Evolutionary conservation across 2,113 vertebrate genomes (phyloP), one percentile per base, ranked within the genome.

Genomic region (Tragelaphus buxtoni): DNA sequence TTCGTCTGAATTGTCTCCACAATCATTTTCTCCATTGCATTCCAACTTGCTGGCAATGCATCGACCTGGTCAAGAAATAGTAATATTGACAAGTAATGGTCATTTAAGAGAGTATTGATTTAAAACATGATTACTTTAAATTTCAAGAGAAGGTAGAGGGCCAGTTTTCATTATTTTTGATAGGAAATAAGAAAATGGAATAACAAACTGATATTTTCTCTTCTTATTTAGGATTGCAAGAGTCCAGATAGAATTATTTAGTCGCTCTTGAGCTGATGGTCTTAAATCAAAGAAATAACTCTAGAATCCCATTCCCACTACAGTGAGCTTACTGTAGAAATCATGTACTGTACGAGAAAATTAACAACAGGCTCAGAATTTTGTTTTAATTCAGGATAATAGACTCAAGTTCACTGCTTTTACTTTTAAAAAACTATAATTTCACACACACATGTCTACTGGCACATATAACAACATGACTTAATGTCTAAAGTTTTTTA

Each of bases 21-120:
- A 99, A 98, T 99, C 99, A 51, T 99, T 99, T 98, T 99, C 99
- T 39, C 97, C 98, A 98, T 99, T 99, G 92, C 99, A 99, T 51
- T 98, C 97, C 65, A 99, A 96, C 1, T 98, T 98, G 1, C 96
- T 97, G 90, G 98, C 98, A 97, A 99, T 99, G 96, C 99, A 99
- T 84, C 99, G 99, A 35, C 99, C 99, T 99, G 98, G 55, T 77
- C 39, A 97, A 63, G 89, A 97, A 96, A 56, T 7, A 51, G 69
- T 2, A 42, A 35, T 7, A n/a, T 47, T 10, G 76, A 32, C 4
- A 65, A 84, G 22, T 47, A 32, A 13, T 35, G 63, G 5, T 42
- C 47, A 63, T n/a, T 86, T 17, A 32, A 2, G 45, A 88, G 88
- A 76, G 11, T 5, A 47, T 22, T 51, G 3, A 47, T 90, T 45